These are phyloP conservation scores for Erebia palarica DNA, from an alignment of 2,888 invertebrate species.

Conservation along the genomic window DNA sequence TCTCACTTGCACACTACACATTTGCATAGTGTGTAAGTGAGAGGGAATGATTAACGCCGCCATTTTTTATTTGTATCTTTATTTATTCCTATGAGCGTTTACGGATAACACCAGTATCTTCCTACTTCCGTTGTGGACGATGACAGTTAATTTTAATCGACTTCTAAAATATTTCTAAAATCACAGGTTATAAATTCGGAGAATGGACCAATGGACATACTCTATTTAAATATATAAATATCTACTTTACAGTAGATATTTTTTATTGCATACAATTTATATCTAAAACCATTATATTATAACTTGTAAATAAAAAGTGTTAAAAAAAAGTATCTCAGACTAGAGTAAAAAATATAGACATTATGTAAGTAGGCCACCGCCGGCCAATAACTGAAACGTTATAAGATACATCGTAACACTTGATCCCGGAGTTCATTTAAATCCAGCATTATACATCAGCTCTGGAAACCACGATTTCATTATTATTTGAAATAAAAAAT, in stretches of 20 bases:
- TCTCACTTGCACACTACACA: not conserved
- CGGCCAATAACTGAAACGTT: not conserved
- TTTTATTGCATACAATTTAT: not conserved
- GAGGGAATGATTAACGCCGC: no score
- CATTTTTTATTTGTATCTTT: no score
- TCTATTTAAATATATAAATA: no score
- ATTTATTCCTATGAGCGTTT: not conserved
- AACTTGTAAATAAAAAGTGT: not conserved
- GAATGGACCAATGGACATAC: slow-evolving; percentile 30
- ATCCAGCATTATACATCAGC: slow-evolving; percentile 20
- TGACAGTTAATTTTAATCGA: not conserved
- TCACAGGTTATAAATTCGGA: slow-evolving; percentile 39
- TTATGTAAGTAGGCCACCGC: not conserved
- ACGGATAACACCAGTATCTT: not conserved
- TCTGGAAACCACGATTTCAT: slow-evolving; percentile 7
- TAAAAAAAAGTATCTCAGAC: not conserved
- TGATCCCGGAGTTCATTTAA: slow-evolving; percentile 30
- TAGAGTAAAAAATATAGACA: not conserved
- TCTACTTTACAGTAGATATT: no score
- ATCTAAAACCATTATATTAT: not conserved
- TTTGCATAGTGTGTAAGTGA: no score
- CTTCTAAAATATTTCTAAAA: slow-evolving; percentile 32
- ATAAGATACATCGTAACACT: not conserved
- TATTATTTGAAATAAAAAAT: not conserved
- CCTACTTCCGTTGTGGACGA: not conserved